Base-by-base conservation (phyloP, 2,888 invertebrate species). In the Lochmaea crataegi region DNA sequence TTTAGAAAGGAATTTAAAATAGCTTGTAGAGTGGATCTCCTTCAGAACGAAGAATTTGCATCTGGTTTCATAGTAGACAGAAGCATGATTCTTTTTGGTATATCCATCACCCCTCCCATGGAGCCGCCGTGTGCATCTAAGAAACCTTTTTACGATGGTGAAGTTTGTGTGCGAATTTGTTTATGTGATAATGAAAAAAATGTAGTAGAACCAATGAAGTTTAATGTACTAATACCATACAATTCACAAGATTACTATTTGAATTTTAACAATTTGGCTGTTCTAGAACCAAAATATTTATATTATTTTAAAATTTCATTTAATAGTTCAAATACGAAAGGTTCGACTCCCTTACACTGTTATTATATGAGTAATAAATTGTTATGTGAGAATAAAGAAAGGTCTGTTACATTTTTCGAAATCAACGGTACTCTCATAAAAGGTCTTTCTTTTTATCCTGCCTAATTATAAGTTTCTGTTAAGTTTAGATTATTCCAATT, bases 371-470 rank as follows among this genome's bases (percentile, higher is more conserved):
- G 79, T 63, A 78, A 81, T 75, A 77, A 79, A 57, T 74, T 83
- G 64, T 72, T 76, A 32, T 80, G 79, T 68, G 71, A 75, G 18
- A 73, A 75, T 32, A 78, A 76, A 38, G 76, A 79, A 26, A 74
- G 76, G 18, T 65, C 74, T n/a, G 80, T 84, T 74, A 82, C 79
- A 68, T 82, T 81, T 73, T 80, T 82, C 73, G 85, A 85, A 74
- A 76, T 80, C 26, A 76, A 77, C 69, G 85, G 85, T 64, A 80
- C 82, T 66, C 78, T 85, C 70, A 77, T 85, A 42, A 81, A 79
- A 74, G 85, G 84, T 26, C 68, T 85, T 16, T 80, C 82, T n/a
- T 85, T 81, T 81, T 85, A 84, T 77, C 82, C 82, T 32, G 68
- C 76, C 38, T 81, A 75, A 38, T 38, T 9, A 38, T 38, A 1